phyloP scores from a whole-genome alignment of 1,140 invertebrate genomes.

The Lasaia peninsularis region DNA sequence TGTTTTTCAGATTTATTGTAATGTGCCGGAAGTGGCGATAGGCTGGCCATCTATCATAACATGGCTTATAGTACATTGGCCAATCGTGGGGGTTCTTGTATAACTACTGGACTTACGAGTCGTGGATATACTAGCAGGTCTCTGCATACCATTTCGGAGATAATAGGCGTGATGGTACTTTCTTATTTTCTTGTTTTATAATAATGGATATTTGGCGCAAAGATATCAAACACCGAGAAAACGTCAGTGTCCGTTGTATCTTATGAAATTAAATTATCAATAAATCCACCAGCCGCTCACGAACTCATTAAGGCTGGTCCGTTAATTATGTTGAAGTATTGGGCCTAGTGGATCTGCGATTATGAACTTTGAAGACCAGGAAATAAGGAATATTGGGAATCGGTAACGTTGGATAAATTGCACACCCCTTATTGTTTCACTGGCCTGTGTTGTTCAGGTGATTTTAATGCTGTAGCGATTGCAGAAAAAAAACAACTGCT shows the following conservation, averaged over 20 bases:
- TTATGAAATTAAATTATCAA: conserved; percentile 10
- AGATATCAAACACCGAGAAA: not conserved
- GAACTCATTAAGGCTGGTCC: conserved; percentile 39
- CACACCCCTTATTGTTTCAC: conserved; percentile 52
- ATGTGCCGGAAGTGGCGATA: too few species aligned
- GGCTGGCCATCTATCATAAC: too few species aligned
- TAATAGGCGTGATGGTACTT: too few species aligned
- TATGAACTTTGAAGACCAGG: conserved; percentile 12
- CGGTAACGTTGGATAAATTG: conserved; percentile 36
- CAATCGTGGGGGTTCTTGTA: too few species aligned
- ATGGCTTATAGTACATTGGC: too few species aligned
- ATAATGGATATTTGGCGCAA: too few species aligned
- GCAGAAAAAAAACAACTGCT: conserved; percentile 27
- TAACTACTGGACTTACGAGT: too few species aligned
- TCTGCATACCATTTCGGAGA: too few species aligned
- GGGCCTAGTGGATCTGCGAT: not conserved
- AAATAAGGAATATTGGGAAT: conserved; percentile 31
- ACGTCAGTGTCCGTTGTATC: conserved; percentile 1
- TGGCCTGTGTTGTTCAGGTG: conserved; percentile 37
- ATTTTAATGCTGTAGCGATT: conserved; percentile 37
- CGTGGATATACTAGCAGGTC: too few species aligned
- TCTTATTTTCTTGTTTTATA: too few species aligned
- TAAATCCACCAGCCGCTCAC: conserved; percentile 18
- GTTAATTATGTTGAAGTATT: conserved; percentile 34
- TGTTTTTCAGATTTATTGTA: too few species aligned